Base-by-base conservation (phyloP, 2,888 invertebrate genomes). In the Syritta pipiens region DNA sequence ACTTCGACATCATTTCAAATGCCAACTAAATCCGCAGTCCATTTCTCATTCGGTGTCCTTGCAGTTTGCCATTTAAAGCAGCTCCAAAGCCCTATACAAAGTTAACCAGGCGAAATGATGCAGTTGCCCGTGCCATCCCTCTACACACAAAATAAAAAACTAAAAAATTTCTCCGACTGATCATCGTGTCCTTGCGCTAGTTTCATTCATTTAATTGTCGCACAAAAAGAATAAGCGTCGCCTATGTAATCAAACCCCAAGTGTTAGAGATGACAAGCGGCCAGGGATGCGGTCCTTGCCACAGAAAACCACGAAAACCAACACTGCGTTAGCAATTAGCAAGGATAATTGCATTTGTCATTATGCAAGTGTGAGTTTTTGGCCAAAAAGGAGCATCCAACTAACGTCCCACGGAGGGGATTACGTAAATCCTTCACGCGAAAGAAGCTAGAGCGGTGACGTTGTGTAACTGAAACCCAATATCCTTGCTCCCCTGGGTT, bases 131-230 rank as follows among this genome's bases (percentile, higher is more conserved):
- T n/a, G n/a, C n/a, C 24, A 10, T 10, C 4, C 7, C 9, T 9
- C 1, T n/a, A 22, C 28, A 51, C 22, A 40, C 17, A 22, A 22
- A 17, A 24, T 1, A 22, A 35, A n/a, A 12, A 14, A 12, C 7
- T 32, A 63, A 44, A 30, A 24, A 35, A 40, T 28, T 30, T 12
- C 24, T 24, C 10, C 10, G n/a, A 44, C 32, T 40, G 51, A 53
- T 75, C 60, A 55, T 48, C 48, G 40, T 32, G 60, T 75, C 68
- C 75, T 75, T 75, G 74, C 20, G 17, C 68, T 60, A 68, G 68
- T 75, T 75, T 74, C n/a, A n/a, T 48, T 48, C 46, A 60, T 75
- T 68, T 68, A 60, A 75, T 60, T 60, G 68, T 55, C 53, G 60
- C 53, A 68, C 44, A 10, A 22, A 40, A 28, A 7, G 17, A 46